Evolutionary conservation across 2,888 invertebrate species (phyloP).

Genomic region (Ariolimax columbianus): DNA sequence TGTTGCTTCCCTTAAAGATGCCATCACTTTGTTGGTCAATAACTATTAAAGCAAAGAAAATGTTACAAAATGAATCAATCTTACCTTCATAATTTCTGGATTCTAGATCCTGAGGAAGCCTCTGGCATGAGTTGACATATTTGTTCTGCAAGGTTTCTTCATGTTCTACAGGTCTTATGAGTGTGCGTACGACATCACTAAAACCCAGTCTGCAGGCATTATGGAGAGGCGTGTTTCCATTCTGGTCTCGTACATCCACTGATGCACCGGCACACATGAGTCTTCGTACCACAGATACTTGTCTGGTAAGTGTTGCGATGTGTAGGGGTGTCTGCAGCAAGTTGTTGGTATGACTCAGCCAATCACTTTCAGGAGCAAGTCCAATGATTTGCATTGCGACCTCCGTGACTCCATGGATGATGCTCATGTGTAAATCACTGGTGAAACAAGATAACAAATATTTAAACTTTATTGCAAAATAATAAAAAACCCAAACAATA

Average conservation of each 20-base stretch:
- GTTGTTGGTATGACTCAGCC: slow-evolving; percentile 88
- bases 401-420: slow-evolving; percentile 74
- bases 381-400: slow-evolving; percentile 51
- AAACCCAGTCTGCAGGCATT: slow-evolving; percentile 87
- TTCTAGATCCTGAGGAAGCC: slow-evolving; percentile 84
- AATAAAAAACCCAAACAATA: background rate
- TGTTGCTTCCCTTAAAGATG: too few species aligned
- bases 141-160: slow-evolving; percentile 67
- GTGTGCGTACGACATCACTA: slow-evolving; percentile 85
- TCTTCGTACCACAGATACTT: slow-evolving; percentile 86
- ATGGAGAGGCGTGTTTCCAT: slow-evolving; percentile 92
- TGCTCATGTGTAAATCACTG: slow-evolving; percentile 56
- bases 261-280: slow-evolving; percentile 89
- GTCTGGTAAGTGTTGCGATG: slow-evolving; percentile 88
- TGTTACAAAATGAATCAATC: too few species aligned
- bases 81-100: slow-evolving; percentile 85
- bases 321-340: slow-evolving; percentile 88
- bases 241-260: slow-evolving; percentile 83
- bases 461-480: background rate
- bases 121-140: slow-evolving; percentile 79
- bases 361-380: slow-evolving; percentile 48
- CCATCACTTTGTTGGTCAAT: too few species aligned
- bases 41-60: too few species aligned
- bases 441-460: slow-evolving; percentile 17
- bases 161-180: slow-evolving; percentile 81